phyloP scores from a whole-genome alignment of 2,888 invertebrate genomes.

The Rhorus exstirpatorius region DNA sequence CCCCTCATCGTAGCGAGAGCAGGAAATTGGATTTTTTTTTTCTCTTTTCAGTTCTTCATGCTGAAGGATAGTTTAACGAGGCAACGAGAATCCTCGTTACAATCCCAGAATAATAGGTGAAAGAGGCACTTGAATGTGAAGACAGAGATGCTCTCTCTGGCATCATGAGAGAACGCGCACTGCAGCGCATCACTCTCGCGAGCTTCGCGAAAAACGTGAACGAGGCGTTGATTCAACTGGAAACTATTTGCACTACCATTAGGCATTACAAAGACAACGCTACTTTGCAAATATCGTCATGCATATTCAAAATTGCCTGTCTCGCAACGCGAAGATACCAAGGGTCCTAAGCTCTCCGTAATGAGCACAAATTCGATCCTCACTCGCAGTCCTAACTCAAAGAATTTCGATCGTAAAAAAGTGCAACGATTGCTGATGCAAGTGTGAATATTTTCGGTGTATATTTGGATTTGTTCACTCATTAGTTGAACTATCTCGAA shows the following conservation, averaged over 20 bases:
- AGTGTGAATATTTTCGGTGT: too few relatives aligned
- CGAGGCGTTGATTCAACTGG: conserved; percentile 77
- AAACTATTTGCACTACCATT: conserved; percentile 82
- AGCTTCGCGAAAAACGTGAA: conserved; percentile 21
- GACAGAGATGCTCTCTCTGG: conserved; percentile 6
- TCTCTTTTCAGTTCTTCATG: conserved; percentile 5
- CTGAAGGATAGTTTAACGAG: conserved; percentile 32
- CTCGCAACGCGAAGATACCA: too few relatives aligned
- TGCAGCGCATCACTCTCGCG: conserved; percentile 5
- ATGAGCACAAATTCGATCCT: too few relatives aligned
- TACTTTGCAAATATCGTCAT: background rate
- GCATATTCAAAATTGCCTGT: too few relatives aligned
- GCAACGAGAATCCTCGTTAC: conserved; percentile 30
- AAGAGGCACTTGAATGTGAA: conserved; percentile 33
- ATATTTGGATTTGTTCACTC: too few relatives aligned
- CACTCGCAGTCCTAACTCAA: too few relatives aligned
- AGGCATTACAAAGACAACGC: conserved; percentile 76
- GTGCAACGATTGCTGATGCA: too few relatives aligned
- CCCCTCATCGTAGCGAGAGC: conserved; percentile 28
- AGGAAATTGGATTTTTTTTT: conserved; percentile 58
- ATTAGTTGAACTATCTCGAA: too few relatives aligned
- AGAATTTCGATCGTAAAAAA: too few relatives aligned
- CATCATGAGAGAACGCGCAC: background rate
- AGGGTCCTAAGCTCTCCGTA: too few relatives aligned
- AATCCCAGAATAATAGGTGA: conserved; percentile 35